Base-by-base conservation (phyloP, 2,113 vertebrate genomes). In the Corythoichthys intestinalis region DNA sequence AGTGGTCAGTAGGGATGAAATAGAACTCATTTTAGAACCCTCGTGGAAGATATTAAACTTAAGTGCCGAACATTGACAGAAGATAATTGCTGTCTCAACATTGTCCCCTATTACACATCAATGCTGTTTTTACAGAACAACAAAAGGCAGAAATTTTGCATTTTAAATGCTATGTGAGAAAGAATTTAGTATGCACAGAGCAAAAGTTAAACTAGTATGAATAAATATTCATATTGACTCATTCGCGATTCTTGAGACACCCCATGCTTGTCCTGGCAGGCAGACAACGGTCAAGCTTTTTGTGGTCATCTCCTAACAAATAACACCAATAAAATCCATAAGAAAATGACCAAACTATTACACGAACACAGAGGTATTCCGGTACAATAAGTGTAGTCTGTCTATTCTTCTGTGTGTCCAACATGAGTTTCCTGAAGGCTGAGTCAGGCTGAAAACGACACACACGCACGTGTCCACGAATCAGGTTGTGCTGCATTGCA, bases 161-260 rank as follows among this genome's bases (percentile, higher is more conserved):
- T 53, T 20, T 53, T 53, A 53, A 6, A 53, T 7, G 15, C 50
- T 53, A n/a, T 14, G 48, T 63, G 49, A 66, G 64, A 66, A 39
- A 65, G 50, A 57, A 48, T 60, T 70, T 50, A 50, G 71, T 73
- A 61, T 77, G 73, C 64, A 85, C 82, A 82, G 73, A 85, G 89
- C 89, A 89, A 90, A 88, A 90, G 83, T 79, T 83, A 5, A n/a
- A n/a, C 50, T 67, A 64, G 73, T 71, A 71, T 83, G 20, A 49
- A 89, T 91, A 83, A 90, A 92, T 91, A 92, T 90, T 91, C 86
- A 92, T 90, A 85, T 71, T 64, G 57, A 77, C 67, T 83, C 88
- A 85, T 85, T 83, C 85, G 87, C 86, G 83, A 87, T 83, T 89
- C 82, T 85, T 76, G 72, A 88, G 89, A 91, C 90, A 80, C 87